A percentile compares a stretch with the other conserved stretches of the same genome.
Conservation (phyloP, 2,113 vertebrate genomes). For the Argyrosomus japonicus region DNA sequence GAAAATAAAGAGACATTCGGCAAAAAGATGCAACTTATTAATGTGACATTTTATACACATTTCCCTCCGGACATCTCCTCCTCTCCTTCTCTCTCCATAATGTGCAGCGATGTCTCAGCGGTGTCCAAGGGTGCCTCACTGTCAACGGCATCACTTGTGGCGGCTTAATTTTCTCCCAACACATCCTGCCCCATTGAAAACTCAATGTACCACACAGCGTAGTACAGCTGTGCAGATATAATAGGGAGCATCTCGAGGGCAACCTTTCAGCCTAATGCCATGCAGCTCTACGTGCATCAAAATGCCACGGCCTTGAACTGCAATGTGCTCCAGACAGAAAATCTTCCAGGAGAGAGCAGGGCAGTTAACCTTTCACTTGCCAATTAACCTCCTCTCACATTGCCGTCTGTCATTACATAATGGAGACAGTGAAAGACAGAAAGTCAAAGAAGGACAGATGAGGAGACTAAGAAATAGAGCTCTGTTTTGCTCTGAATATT, state of each 20-base stretch:
- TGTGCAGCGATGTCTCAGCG: constrained; percentile 53
- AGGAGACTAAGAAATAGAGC: neutral
- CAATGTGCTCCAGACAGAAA: constrained; percentile 34
- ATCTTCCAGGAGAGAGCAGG: constrained; percentile 11
- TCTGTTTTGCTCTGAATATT: neutral
- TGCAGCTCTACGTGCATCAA: constrained; percentile 43
- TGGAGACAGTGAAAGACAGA: constrained; percentile 28
- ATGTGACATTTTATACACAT: constrained; percentile 51
- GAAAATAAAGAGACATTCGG: neutral
- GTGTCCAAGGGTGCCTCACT: constrained; percentile 57
- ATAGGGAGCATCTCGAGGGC: constrained; percentile 56
- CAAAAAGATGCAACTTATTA: constrained; percentile 20
- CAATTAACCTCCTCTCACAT: constrained; percentile 54
- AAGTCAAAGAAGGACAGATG: constrained; percentile 31
- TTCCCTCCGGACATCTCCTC: constrained; percentile 40
- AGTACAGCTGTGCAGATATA: constrained; percentile 47
- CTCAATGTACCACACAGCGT: constrained; percentile 49
- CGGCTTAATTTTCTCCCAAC: constrained; percentile 64
- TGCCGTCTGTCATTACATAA: constrained; percentile 43
- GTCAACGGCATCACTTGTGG: constrained; percentile 47
- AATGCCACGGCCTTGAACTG: constrained; percentile 51
- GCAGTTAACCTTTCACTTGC: constrained; percentile 45
- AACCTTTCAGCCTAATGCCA: constrained; percentile 58
- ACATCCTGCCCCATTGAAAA: constrained; percentile 58
- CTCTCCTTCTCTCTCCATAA: constrained; percentile 37